Evolutionary conservation across 2,888 invertebrate species (phyloP), one percentile per base, ranked within the genome.

Genomic region (Drosophila helvetica): DNA sequence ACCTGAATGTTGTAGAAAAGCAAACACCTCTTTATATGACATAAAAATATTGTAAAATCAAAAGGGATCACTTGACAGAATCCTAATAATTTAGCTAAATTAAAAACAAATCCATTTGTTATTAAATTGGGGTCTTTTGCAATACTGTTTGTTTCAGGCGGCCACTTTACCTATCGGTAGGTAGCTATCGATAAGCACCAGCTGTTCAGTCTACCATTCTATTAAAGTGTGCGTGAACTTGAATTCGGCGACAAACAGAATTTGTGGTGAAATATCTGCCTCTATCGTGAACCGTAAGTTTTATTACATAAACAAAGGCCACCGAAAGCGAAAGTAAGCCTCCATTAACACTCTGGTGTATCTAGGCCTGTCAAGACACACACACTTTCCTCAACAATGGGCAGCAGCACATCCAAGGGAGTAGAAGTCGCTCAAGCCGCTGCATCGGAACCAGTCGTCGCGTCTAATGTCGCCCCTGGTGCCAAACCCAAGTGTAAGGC

Each of bases 401-500:
- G 94, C 72, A 94, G 93, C 83, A 89, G 92, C 54, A 90, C 91
- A 70, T 92, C 93, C 12, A 94, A 94, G 90, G 93, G 93, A 77
- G 92, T 92, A 45, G 92, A 93, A 74, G 92, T 92, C 45, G 92
- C 92, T 4, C 92, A 92, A 59, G 88, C 80, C 51, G 92, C 91
- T n/a, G 92, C 93, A 53, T 43, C 68, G 55, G 1, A 50, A 30
- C 30, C 68, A 7, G 77, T 81, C 4, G 72, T 75, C 22, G 55
- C 55, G 9, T 17, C 79, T 15, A 64, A 50, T 25, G 66, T 75
- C 15, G 79, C 80, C 46, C 92, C 91, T 15, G 92, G 93, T 10
- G 93, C 82, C 7, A 95, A 96, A 84, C 95, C 96, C 52, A 97
- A 97, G 90, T 93, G 97, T 73, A 99, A 98, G 91, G 96, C 98